These are phyloP conservation scores for Amphipyra tragopoginis DNA, from an alignment of 2,888 invertebrate species.

Conservation along the genomic window DNA sequence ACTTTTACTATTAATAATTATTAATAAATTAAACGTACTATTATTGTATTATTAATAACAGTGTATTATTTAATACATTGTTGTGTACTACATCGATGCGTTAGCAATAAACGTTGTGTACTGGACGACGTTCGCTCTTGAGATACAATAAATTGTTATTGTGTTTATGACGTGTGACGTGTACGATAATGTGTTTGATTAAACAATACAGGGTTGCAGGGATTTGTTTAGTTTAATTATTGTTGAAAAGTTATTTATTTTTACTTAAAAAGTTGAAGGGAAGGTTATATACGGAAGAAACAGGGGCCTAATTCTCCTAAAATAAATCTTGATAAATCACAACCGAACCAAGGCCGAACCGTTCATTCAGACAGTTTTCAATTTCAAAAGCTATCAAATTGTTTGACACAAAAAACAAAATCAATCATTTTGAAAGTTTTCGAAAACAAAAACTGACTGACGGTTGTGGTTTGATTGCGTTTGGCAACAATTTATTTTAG, in stretches of 20 bases:
- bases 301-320: no score
- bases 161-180: constrained; percentile 63
- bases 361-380: no score
- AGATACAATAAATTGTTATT: constrained; percentile 63
- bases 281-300: no score
- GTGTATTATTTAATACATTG: constrained; percentile 34
- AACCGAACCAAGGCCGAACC: no score
- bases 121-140: constrained; percentile 57
- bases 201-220: constrained; percentile 52
- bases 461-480: no score
- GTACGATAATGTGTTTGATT: constrained; percentile 66
- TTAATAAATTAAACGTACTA: constrained; percentile 10
- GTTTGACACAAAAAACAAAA: no score
- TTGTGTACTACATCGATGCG: constrained; percentile 24
- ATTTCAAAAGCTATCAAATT: no score
- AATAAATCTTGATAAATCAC: no score
- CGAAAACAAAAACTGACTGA: no score
- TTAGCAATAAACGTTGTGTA: constrained; percentile 62
- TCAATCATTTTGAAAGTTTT: no score
- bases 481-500: no score
- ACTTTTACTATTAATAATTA: constrained; percentile 34
- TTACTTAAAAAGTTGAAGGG: no score
- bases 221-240: constrained; percentile 13
- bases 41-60: constrained; percentile 27
- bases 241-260: not conserved